These are phyloP conservation scores for Hydractinia symbiolongicarpus DNA, from an alignment of 30 jellyfish, hydroid and myxozoan species.

Conservation along the genomic window DNA sequence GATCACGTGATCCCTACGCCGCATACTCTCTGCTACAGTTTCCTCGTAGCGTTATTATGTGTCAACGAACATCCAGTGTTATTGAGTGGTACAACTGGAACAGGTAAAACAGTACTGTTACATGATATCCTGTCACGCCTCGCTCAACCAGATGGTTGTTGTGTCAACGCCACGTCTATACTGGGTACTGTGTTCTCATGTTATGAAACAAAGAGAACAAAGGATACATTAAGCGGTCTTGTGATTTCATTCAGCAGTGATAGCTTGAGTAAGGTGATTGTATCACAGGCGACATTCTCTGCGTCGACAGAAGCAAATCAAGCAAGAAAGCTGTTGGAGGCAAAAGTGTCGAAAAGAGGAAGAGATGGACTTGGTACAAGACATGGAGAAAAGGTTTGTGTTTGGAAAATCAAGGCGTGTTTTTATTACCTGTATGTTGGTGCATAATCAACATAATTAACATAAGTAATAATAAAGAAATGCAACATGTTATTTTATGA, in stretches of 20 bases:
- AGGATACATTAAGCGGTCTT: not conserved
- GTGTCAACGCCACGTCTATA: constrained; percentile 52
- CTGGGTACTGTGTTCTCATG: constrained; percentile 60
- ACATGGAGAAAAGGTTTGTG: constrained; percentile 65
- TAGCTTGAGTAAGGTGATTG: constrained; percentile 30
- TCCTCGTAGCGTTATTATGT: constrained; percentile 41
- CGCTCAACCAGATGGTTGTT: constrained; percentile 74
- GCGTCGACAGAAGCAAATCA: constrained; percentile 48
- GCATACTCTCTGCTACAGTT: constrained; percentile 51
- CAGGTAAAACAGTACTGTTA: constrained; percentile 56
- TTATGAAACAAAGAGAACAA: constrained; percentile 32
- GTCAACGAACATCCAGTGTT: constrained; percentile 48
- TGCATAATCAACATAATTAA: too few species aligned
- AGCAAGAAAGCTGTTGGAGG: constrained; percentile 41
- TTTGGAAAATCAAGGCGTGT: too few species aligned
- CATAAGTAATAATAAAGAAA: too few species aligned
- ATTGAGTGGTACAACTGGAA: constrained; percentile 67
- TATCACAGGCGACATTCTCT: constrained; percentile 59
- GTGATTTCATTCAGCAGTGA: constrained; percentile 41
- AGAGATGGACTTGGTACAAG: constrained; percentile 65
- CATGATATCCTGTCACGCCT: constrained; percentile 49
- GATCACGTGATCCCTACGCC: constrained; percentile 50
- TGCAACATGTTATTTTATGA: too few species aligned
- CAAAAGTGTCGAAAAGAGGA: constrained; percentile 65
- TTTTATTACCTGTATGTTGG: too few species aligned